Evolutionary conservation across 2,113 vertebrate species (phyloP), one percentile per base, ranked within the genome.

Genomic region (Thalassarche chlororhynchos): DNA sequence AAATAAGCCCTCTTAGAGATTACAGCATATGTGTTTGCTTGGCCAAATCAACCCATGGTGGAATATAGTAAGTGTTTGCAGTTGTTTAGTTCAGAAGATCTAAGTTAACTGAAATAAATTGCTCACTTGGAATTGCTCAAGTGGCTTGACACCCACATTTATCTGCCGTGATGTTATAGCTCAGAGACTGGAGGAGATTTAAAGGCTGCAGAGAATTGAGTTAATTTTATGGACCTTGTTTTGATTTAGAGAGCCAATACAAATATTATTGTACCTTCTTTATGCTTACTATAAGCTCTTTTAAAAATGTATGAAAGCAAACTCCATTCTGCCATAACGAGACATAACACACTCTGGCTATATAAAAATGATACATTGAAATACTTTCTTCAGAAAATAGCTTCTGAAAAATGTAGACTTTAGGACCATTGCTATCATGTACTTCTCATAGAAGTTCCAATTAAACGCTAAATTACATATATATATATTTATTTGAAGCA

Each of bases 161-260:
- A 95, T 98, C 96, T 96, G 55, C 77, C 9, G 24, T 47, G 85
- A 84, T 94, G 75, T 55, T 76, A 28, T 58, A 90, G 83, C 84
- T 96, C 81, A 65, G 68, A 86, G n/a, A 21, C 85, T 93, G 58
- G 24, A 87, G 54, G 71, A 93, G 55, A 93, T 97, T 97, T 95
- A 96, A 97, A 96, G 83, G 58, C 84, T 97, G 87, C 5, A 84
- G 65, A 72, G 94, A 94, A 76, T 10, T 84, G 89, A 93, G 87
- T 98, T 97, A 97, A 96, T 97, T 97, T 98, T 97, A 96, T 87
- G 90, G 93, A 92, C 76, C 84, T 89, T 94, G 75, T 62, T 95
- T 98, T 97, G 97, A 98, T 98, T 98, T 98, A 98, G 74, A 91
- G 90, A 97, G 68, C 80, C 96, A 98, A 96, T 98, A 94, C 93